Conservation (phyloP, 2,888 invertebrate species). For the Tachina grossa region DNA sequence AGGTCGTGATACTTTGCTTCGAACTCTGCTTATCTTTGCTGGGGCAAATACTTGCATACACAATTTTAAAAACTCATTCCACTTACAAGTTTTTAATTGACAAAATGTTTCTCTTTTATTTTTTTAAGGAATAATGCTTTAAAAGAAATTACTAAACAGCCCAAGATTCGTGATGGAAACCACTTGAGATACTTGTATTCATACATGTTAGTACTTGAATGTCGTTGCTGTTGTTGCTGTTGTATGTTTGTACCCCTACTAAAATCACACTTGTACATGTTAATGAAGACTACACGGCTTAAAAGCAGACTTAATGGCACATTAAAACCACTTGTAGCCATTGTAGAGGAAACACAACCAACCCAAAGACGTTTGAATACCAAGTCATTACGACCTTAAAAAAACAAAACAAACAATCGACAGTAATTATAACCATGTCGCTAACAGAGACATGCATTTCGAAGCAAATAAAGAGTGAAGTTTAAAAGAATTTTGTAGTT, state of each 20-base stretch:
- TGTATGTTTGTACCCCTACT: background rate
- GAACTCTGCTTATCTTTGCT: too few species aligned
- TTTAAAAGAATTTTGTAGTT: background rate
- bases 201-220: background rate
- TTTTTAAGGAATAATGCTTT: background rate
- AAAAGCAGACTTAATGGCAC: constrained; percentile 54
- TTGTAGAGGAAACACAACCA: constrained; percentile 1
- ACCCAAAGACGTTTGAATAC: constrained; percentile 5
- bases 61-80: constrained; percentile 3
- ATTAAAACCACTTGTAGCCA: constrained; percentile 31
- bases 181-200: constrained; percentile 47
- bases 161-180: constrained; percentile 48
- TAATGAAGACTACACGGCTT: constrained; percentile 63
- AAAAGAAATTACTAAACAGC: constrained; percentile 31
- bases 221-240: constrained; percentile 13
- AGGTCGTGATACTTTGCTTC: too few species aligned
- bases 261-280: constrained; percentile 40
- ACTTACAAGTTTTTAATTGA: constrained; percentile 28
- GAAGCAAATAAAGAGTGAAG: background rate
- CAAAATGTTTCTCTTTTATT: background rate
- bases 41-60: background rate
- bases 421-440: constrained; percentile 27
- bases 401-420: background rate
- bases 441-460: constrained; percentile 13
- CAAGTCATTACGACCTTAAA: constrained; percentile 36